Conservation (phyloP, 2,113 vertebrate genomes). For the Mesembrinibis cayennensis region DNA sequence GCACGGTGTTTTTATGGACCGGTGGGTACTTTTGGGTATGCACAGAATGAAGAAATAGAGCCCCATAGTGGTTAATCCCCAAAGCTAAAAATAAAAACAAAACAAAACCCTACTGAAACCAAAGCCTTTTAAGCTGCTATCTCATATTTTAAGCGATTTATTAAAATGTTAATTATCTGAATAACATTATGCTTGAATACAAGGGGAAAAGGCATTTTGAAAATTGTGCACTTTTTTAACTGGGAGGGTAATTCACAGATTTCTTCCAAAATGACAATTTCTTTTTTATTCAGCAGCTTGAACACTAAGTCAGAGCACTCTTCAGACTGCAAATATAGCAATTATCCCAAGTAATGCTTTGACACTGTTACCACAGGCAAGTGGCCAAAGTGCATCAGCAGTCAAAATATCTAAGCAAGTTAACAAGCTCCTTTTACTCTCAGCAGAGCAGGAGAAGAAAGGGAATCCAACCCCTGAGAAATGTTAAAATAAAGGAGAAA, state of each 20-base stretch:
- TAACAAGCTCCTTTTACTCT: conserved; percentile 98
- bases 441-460: conserved; percentile 87
- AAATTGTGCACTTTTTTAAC: conserved; percentile 80
- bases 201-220: conserved; percentile 78
- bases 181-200: conserved; percentile 45
- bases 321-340: conserved; percentile 95
- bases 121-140: conserved; percentile 17
- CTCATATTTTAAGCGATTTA: conserved; percentile 49
- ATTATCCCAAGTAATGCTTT: conserved; percentile 98
- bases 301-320: conserved; percentile 87
- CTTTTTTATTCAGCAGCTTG: conserved; percentile 93
- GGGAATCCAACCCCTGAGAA: conserved; percentile 86
- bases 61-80: conserved; percentile 65
- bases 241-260: conserved; percentile 90
- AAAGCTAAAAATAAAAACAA: conserved; percentile 64
- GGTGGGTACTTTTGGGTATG: conserved; percentile 58
- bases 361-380: conserved; percentile 98
- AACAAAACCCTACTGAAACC: conserved; percentile 25
- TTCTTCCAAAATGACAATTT: conserved; percentile 89
- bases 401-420: conserved; percentile 95
- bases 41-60: conserved; percentile 58
- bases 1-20: not conserved
- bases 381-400: conserved; percentile 93
- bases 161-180: conserved; percentile 52
- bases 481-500: conserved; percentile 78